These are phyloP conservation scores for Capromys pilorides DNA, from an alignment of 2,797 vertebrate species.

Conservation along the genomic window DNA sequence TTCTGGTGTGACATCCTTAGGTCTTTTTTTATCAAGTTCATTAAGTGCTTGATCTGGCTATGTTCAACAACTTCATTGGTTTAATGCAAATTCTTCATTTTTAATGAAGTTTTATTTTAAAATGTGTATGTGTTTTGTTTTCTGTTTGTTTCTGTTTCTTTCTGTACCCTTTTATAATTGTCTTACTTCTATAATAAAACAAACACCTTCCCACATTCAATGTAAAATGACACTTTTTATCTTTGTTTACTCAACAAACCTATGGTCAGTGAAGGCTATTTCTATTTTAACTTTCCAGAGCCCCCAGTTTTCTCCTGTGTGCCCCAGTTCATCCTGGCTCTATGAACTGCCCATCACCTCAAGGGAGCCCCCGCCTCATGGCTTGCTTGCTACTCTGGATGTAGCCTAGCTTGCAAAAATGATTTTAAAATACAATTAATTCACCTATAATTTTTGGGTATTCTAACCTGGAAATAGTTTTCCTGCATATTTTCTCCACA, in stretches of 20 bases:
- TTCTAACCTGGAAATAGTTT: neutral
- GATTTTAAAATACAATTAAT: neutral
- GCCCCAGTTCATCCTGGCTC: neutral
- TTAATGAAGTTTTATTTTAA: neutral
- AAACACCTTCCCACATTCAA: neutral
- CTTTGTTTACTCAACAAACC: neutral
- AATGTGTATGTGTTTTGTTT: neutral
- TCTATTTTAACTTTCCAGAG: neutral
- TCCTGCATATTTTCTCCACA: neutral
- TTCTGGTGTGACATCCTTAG: neutral
- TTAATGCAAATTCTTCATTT: neutral
- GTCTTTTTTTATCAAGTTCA: neutral
- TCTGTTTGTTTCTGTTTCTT: neutral
- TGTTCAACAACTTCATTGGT: neutral
- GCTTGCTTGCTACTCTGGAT: neutral
- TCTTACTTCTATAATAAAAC: neutral
- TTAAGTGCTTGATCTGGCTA: neutral
- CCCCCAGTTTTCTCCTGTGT: neutral
- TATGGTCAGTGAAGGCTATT: neutral
- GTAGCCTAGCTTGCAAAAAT: neutral
- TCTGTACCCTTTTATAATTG: neutral
- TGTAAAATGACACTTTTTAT: neutral
- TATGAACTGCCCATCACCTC: neutral
- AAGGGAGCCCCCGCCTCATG: neutral
- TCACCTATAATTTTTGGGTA: slow-evolving; percentile 1